A percentile compares a stretch with the other conserved stretches of the same genome.
These are phyloP conservation scores for Ladona fulva DNA, from an alignment of 1,140 invertebrate genomes.

Conservation along the genomic window DNA sequence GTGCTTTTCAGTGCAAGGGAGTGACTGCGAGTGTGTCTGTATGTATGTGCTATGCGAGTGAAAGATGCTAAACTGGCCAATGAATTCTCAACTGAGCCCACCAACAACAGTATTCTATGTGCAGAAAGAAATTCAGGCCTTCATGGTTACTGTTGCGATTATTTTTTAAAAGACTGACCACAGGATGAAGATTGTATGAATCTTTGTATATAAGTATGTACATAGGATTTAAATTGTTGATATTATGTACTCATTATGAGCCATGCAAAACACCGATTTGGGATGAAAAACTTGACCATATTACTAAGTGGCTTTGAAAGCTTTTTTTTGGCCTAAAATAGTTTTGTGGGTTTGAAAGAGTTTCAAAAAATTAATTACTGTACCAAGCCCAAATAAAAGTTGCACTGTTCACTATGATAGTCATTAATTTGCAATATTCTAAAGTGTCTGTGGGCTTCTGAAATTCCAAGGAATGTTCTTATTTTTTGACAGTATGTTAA, in stretches of 20 bases:
- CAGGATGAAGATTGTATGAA: not conserved
- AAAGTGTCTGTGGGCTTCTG: slow-evolving; percentile 6
- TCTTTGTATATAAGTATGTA: slow-evolving; percentile 8
- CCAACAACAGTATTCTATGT: slow-evolving; percentile 6
- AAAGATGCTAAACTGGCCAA: not conserved
- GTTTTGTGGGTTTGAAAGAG: not conserved
- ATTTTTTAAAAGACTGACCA: slow-evolving; percentile 10
- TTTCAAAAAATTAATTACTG: not conserved
- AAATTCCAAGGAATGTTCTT: slow-evolving; percentile 10
- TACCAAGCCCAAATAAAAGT: not conserved
- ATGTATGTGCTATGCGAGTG: not conserved
- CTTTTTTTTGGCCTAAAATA: not conserved
- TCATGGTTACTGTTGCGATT: slow-evolving; percentile 5
- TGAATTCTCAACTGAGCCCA: not conserved
- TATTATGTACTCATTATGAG: slow-evolving; percentile 7
- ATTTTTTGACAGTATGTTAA: slow-evolving; percentile 3
- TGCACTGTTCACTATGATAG: slow-evolving; percentile 5
- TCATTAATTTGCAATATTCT: slow-evolving; percentile 7
- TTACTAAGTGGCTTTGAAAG: slow-evolving; percentile 1
- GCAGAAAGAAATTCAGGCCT: slow-evolving; percentile 1
- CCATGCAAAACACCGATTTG: not conserved
- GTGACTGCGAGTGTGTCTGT: not conserved
- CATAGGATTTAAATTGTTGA: slow-evolving; percentile 7
- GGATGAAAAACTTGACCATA: slow-evolving; percentile 9
- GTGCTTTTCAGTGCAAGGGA: slow-evolving; percentile 1